Evolutionary conservation across 2,797 vertebrate species (phyloP).

Genomic region (Falco naumanni): DNA sequence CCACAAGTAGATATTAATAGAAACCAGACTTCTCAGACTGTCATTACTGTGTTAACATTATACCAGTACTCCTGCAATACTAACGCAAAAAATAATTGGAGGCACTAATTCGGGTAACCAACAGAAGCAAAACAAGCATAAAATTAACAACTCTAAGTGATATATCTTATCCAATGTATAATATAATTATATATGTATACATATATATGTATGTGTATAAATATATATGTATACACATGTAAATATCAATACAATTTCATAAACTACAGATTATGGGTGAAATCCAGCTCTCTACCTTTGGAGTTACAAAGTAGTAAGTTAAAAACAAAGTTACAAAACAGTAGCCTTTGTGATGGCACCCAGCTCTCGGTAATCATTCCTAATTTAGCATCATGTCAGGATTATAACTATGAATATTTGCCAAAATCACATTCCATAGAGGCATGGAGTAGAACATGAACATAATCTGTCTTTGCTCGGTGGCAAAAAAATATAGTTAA

Average conservation of each 20-base stretch:
- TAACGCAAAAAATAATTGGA: background rate
- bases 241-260: background rate
- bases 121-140: background rate
- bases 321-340: background rate
- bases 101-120: background rate
- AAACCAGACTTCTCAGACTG: background rate
- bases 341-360: background rate
- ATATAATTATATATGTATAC: background rate
- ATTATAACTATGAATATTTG: background rate
- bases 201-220: background rate
- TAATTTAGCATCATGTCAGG: background rate
- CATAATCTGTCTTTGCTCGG: background rate
- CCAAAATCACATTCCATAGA: background rate
- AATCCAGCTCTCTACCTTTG: background rate
- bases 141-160: background rate
- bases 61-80: background rate
- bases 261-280: background rate
- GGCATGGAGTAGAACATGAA: background rate
- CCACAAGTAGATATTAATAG: background rate
- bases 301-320: background rate
- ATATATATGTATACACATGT: background rate
- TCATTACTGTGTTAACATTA: background rate
- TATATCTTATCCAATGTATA: background rate
- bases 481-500: background rate
- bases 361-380: background rate